Percentiles rank a stretch among this genome's conserved stretches.
phyloP scores from a whole-genome alignment of 2,113 vertebrate genomes.

The Sturnira hondurensis region DNA sequence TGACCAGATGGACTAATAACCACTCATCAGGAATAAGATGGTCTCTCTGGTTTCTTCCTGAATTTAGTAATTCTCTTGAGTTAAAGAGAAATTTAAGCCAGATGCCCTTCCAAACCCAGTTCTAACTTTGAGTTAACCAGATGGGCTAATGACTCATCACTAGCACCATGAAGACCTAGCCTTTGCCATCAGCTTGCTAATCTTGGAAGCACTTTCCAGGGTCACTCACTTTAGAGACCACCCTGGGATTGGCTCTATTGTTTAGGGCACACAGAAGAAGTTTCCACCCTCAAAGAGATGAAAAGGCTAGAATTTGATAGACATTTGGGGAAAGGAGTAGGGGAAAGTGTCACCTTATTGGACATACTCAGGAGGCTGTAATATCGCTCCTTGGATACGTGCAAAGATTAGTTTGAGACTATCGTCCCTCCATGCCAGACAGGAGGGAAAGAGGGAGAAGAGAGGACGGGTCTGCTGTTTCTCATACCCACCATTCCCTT shows the following conservation, averaged over 20 bases:
- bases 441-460: too few species aligned
- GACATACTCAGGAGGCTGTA: neutral
- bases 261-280: neutral
- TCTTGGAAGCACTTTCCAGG: neutral
- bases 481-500: accelerated
- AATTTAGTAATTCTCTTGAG: neutral
- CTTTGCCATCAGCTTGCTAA: neutral
- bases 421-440: neutral
- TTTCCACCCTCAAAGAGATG: neutral
- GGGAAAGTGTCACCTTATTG: neutral
- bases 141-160: neutral
- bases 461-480: neutral
- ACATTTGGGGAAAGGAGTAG: neutral
- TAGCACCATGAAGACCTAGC: neutral
- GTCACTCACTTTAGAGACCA: neutral
- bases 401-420: neutral
- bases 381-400: neutral
- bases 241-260: neutral
- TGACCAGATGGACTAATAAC: neutral
- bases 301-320: neutral
- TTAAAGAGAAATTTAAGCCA: neutral
- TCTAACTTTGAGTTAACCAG: neutral
- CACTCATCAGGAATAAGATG: neutral
- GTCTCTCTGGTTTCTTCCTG: neutral
- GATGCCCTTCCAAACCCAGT: neutral